Evolutionary conservation across 2,113 vertebrate genomes (phyloP).

Genomic region (Azemiops feae): DNA sequence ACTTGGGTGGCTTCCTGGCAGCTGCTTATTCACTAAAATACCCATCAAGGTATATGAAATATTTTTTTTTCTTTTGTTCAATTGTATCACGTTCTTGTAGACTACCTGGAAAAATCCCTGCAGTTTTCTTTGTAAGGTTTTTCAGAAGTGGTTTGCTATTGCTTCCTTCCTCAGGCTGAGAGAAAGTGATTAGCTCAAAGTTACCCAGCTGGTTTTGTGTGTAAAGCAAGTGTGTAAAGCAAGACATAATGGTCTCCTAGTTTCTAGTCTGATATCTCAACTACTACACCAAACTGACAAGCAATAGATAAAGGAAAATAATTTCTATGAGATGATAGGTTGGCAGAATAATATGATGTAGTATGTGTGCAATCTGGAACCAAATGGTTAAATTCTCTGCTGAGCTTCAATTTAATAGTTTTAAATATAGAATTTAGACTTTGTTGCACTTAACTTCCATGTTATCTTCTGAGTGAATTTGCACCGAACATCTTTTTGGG

Average conservation of each 20-base stretch:
- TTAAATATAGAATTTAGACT: background rate
- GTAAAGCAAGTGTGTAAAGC: background rate
- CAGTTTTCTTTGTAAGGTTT: background rate
- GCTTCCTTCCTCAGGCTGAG: background rate
- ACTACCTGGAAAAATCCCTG: background rate
- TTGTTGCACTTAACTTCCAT: background rate
- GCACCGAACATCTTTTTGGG: background rate
- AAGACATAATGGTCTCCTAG: background rate
- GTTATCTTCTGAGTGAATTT: background rate
- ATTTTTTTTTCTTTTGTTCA: background rate
- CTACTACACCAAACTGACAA: background rate
- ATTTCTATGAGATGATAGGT: background rate
- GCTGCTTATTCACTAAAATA: constrained; percentile 87
- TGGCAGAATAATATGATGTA: background rate
- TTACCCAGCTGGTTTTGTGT: background rate
- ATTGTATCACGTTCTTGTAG: background rate
- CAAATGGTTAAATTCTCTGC: background rate
- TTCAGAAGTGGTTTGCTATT: background rate
- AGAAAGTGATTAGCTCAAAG: background rate
- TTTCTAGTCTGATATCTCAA: background rate
- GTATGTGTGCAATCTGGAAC: background rate
- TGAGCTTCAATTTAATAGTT: background rate
- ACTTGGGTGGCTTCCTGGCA: constrained; percentile 90
- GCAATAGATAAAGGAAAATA: background rate
- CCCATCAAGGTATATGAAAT: constrained; percentile 79